Conservation (phyloP, 1,140 invertebrate species). For the Eumaeus atala region DNA sequence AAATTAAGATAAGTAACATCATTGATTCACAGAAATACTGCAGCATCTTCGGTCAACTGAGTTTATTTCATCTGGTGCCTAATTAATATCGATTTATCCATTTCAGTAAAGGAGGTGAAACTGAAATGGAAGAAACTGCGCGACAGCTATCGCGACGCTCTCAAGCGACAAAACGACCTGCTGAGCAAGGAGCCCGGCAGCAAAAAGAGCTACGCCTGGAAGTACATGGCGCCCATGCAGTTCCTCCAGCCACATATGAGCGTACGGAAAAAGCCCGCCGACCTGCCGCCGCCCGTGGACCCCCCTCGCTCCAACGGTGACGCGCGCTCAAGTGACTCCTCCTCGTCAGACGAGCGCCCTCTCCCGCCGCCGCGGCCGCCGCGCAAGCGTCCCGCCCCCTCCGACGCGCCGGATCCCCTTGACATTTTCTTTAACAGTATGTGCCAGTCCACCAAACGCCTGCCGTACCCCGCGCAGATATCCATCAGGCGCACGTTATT, state of each 20-base stretch:
- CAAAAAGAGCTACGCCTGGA: slow-evolving; percentile 58
- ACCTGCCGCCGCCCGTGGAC: slow-evolving; percentile 24
- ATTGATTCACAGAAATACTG: no score
- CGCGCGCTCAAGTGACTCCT: slow-evolving; percentile 25
- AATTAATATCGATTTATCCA: slow-evolving; percentile 4
- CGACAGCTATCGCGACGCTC: slow-evolving; percentile 64
- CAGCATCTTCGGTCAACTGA: no score
- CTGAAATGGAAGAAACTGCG: slow-evolving; percentile 67
- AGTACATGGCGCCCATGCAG: slow-evolving; percentile 61
- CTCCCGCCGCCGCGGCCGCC: slow-evolving; percentile 19
- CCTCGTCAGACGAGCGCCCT: slow-evolving; percentile 28
- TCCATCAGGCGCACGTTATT: slow-evolving; percentile 56
- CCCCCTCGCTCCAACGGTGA: slow-evolving; percentile 21
- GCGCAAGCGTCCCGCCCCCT: slow-evolving; percentile 19
- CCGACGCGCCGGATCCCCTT: slow-evolving; percentile 44
- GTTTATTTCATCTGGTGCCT: neutral
- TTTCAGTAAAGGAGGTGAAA: slow-evolving; percentile 67
- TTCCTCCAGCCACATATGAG: slow-evolving; percentile 68
- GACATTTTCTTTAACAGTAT: slow-evolving; percentile 69
- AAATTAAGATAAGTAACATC: no score
- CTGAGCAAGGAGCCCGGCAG: slow-evolving; percentile 39
- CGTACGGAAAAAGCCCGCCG: slow-evolving; percentile 50
- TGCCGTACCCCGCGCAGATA: slow-evolving; percentile 57
- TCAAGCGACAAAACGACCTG: slow-evolving; percentile 61
- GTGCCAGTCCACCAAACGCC: slow-evolving; percentile 62